Percentiles rank a stretch among this genome's conserved stretches.
Conservation (phyloP, 2,888 invertebrate genomes). For the Junonia oenone region DNA sequence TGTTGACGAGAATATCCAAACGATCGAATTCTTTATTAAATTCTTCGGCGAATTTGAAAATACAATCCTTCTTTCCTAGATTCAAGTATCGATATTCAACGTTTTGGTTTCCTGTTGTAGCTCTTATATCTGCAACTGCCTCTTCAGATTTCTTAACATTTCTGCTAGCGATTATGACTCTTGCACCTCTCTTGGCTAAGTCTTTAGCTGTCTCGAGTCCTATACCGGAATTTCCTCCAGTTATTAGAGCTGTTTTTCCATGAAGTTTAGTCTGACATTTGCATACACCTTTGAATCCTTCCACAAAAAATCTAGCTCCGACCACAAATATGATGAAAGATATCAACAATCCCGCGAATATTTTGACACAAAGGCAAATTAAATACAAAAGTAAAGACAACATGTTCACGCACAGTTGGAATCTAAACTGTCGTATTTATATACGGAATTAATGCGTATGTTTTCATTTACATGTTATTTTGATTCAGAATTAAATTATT, state of each 20-base stretch:
- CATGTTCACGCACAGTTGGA: not conserved
- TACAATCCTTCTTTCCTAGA: slow-evolving; percentile 68
- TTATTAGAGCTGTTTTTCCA: slow-evolving; percentile 84
- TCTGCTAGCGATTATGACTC: slow-evolving; percentile 86
- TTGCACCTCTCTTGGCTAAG: slow-evolving; percentile 85
- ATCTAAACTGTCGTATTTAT: not conserved
- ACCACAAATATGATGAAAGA: slow-evolving; percentile 24
- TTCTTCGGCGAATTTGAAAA: slow-evolving; percentile 81
- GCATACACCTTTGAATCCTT: slow-evolving; percentile 44
- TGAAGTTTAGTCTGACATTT: slow-evolving; percentile 45
- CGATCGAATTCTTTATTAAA: slow-evolving; percentile 69
- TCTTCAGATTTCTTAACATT: slow-evolving; percentile 84
- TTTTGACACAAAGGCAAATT: not conserved
- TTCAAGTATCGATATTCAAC: slow-evolving; percentile 80
- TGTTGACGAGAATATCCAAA: slow-evolving; percentile 82
- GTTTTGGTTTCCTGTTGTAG: slow-evolving; percentile 83
- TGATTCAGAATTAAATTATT: not conserved
- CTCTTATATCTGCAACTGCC: slow-evolving; percentile 83
- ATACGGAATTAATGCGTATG: not conserved
- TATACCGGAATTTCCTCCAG: slow-evolving; percentile 91
- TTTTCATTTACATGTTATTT: not conserved
- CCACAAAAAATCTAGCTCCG: slow-evolving; percentile 33
- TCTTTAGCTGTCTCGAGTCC: slow-evolving; percentile 87
- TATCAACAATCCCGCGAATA: slow-evolving; percentile 6
- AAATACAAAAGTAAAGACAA: not conserved